Evolutionary conservation across 64 coral and sea anemone genomes (phyloP).

Genomic region (Anthopleura sola): DNA sequence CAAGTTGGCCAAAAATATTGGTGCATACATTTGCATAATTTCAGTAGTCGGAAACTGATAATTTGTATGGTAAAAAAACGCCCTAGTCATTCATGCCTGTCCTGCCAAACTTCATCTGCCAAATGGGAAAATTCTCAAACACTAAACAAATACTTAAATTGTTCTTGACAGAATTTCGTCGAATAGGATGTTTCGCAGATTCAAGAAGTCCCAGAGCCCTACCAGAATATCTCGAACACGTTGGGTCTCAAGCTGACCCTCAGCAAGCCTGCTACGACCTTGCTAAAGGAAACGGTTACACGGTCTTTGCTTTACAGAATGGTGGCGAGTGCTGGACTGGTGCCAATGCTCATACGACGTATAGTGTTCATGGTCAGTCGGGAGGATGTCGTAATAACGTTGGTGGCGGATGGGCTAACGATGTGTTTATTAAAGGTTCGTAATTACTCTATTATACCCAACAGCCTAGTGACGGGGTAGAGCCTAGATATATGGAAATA

Average conservation of each 20-base stretch:
- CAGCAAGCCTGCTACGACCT: background rate
- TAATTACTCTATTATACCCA: too few relatives aligned
- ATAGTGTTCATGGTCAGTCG: background rate
- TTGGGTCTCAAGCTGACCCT: background rate
- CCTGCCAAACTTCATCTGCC: too few relatives aligned
- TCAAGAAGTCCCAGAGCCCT: background rate
- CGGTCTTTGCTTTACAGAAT: slow-evolving; percentile 27
- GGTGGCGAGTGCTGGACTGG: slow-evolving; percentile 40
- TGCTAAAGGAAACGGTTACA: background rate
- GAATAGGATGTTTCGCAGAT: background rate
- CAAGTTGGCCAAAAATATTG: too few relatives aligned
- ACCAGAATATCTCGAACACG: background rate
- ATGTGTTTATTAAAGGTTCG: slow-evolving; percentile 28
- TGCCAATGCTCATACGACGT: slow-evolving; percentile 22
- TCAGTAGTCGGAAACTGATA: too few relatives aligned
- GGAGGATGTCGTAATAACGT: background rate
- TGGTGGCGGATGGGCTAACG: slow-evolving; percentile 33
- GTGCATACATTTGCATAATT: too few relatives aligned
- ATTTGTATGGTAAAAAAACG: too few relatives aligned
- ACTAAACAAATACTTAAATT: too few relatives aligned
- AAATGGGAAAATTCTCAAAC: too few relatives aligned
- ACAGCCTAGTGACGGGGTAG: too few relatives aligned
- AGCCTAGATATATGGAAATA: too few relatives aligned
- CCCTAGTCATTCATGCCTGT: too few relatives aligned
- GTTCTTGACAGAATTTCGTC: background rate